Base-by-base conservation (phyloP, 2,888 invertebrate species). In the Leptinotarsa juncta region DNA sequence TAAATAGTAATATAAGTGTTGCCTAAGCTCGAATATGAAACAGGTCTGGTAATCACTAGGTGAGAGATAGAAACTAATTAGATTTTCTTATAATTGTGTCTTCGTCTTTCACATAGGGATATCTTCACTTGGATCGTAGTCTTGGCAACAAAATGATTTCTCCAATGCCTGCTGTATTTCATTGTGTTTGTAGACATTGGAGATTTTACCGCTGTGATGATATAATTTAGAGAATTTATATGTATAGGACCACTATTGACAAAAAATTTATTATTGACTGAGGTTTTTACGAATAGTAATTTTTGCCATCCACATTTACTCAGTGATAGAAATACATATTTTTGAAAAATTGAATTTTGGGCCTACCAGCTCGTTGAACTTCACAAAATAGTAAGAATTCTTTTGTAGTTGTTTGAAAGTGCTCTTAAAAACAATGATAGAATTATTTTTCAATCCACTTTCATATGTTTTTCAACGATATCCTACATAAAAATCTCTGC, bases 161-260 rank as follows among this genome's bases (percentile, higher is more conserved):
- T 75, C 71, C 70, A 67, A 75, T 70, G 75, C 67, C 70, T 70
- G 70, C 73, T 76, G 68, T 72, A 73, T 73, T 53, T 69, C 68
- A 50, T 72, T 71, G 55, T 65, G 70, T 76, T 79, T 67, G 65
- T 76, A 76, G 74, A 76, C 77, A 75, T 74, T 79, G 73, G 79
- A 75, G 78, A 77, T 77, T 70, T 79, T 78, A 78, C 74, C 74
- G 76, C 78, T 78, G 80, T 81, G 81, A 80, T 80, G 79, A 78
- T 79, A 78, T 79, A 75, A 70, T 77, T 80, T 77, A 79, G 55
- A 69, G 69, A 57, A 69, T 20, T 57, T 77, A 74, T 75, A 67
- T 75, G 70, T 75, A 75, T 75, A 75, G 75, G 75, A 75, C 75
- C 75, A 75, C 62, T 72, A 57, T 53, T 49, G 51, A 67, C 60